A percentile compares a stretch with the other conserved stretches of the same genome.
Evolutionary conservation across 2,888 invertebrate species (phyloP).

Genomic region (Encarsia formosa): DNA sequence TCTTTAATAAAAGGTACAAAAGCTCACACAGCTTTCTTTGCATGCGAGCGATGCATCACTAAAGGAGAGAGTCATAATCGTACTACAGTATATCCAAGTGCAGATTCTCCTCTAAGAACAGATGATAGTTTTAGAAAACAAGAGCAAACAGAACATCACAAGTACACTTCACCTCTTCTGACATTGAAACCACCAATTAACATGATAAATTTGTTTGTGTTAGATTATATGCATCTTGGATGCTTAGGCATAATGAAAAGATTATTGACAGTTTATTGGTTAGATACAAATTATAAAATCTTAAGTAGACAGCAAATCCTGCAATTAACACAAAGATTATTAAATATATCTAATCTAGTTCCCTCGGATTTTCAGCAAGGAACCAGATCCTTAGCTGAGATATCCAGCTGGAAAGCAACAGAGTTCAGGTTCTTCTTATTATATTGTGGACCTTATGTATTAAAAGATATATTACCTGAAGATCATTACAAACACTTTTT

Average conservation of each 20-base stretch:
- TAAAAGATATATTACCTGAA: background rate
- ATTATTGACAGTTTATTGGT: background rate
- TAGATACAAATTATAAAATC: background rate
- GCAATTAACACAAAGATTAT: background rate
- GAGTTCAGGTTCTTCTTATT: slow-evolving; percentile 1
- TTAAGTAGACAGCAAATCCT: background rate
- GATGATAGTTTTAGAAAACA: background rate
- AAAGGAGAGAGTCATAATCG: background rate
- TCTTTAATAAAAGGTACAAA: background rate
- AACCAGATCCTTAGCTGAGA: background rate
- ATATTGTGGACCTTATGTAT: background rate
- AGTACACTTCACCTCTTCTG: background rate
- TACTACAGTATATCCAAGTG: background rate
- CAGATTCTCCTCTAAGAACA: background rate
- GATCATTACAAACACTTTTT: background rate
- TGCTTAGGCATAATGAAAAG: background rate
- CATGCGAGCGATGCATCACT: background rate
- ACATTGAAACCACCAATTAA: background rate
- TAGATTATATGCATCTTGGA: background rate
- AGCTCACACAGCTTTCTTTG: background rate
- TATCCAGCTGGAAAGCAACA: slow-evolving; percentile 5
- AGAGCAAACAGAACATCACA: background rate
- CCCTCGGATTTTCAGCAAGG: slow-evolving; percentile 1
- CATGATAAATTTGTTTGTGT: background rate
- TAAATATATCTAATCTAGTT: background rate